Percentiles rank a stretch among this genome's conserved stretches.
phyloP scores from a whole-genome alignment of 2,797 vertebrate species.

The Phyllotis vaccarum region DNA sequence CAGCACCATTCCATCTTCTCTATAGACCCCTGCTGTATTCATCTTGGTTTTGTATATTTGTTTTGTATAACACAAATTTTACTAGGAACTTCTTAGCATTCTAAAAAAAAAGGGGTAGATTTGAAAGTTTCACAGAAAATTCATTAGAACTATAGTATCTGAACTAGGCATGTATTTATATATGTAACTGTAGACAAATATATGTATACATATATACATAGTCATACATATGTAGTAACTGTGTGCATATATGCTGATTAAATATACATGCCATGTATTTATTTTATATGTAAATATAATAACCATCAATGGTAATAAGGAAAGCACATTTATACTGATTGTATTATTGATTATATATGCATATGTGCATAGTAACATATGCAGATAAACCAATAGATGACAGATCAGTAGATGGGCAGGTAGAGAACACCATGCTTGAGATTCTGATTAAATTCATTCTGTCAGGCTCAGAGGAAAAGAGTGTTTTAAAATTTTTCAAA shows the following conservation, averaged over 20 bases:
- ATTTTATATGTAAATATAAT: background rate
- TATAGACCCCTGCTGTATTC: background rate
- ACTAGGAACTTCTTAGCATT: background rate
- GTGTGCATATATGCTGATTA: background rate
- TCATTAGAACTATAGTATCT: background rate
- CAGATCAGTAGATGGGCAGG: background rate
- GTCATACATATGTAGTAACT: background rate
- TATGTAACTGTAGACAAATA: background rate
- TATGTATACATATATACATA: background rate
- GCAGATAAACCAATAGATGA: background rate
- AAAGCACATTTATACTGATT: background rate
- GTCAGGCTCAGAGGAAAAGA: background rate
- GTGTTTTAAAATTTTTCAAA: background rate
- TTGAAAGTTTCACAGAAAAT: background rate
- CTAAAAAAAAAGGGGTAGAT: background rate
- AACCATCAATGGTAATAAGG: background rate
- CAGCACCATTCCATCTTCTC: background rate
- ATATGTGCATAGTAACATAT: background rate
- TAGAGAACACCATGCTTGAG: background rate
- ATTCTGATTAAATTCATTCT: conserved; percentile 11
- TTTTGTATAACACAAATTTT: background rate
- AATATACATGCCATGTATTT: background rate
- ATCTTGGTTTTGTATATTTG: background rate
- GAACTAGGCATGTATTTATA: background rate
- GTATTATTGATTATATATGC: background rate